Evolutionary conservation across 2,888 invertebrate species (phyloP), one percentile per base, ranked within the genome.

Genomic region (Brachycybe producta): DNA sequence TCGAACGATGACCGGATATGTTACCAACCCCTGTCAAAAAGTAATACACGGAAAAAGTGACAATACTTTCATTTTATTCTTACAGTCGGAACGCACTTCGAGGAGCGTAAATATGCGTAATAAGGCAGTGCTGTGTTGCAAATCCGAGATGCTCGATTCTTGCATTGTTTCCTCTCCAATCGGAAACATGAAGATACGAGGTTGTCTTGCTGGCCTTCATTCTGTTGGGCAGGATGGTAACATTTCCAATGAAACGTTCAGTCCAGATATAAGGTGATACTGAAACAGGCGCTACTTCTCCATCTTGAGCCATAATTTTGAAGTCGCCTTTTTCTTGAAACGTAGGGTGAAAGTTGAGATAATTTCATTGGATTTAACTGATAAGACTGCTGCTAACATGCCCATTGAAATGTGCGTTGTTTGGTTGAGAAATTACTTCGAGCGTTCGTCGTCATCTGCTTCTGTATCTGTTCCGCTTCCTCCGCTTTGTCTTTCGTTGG

Each of bases 361-460:
- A 15, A 38, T 47, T 19, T 39, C 38, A 15, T 8, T 42, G 21
- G 17, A 26, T 27, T 15, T 15, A 5, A 24, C 39, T 7, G 38
- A 19, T 21, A 21, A 36, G 5, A 23, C n/a, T 38, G 7, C n/a
- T 5, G 21, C 36, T 8, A 21, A 5, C 21, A 13, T 13, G n/a
- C 41, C 49, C 8, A 24, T 13, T 23, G 15, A 38, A 13, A n/a
- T 23, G 15, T 39, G 40, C 19, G 3, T 49, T 13, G n/a, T 23
- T n/a, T 49, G 49, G 49, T 23, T 49, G 49, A 24, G 34, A 30
- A 23, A 19, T 15, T 49, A 49, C 19, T 49, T 49, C 21, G 15
- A 49, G 26, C 17, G 41, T 27, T 41, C 49, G 15, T 11, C 5
- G 13, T 5, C n/a, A 28, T 23, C n/a, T 4, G 47, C 19, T 32